Evolutionary conservation across 2,797 vertebrate genomes (phyloP).

Genomic region (Macroramphosus scolopax): DNA sequence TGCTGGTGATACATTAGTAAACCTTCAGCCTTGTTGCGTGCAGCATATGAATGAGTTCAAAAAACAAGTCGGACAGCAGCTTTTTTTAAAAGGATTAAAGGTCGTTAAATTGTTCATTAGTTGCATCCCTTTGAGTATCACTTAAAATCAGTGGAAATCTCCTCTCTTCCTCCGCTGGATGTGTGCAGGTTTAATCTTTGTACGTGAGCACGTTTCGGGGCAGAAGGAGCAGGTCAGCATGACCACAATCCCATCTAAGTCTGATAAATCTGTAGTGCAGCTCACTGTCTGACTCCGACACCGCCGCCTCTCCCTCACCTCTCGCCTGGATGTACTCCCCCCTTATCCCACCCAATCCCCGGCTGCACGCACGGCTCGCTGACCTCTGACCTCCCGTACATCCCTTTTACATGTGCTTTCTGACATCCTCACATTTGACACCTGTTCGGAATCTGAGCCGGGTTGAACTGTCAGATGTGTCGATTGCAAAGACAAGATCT

Average conservation of each 20-base stretch:
- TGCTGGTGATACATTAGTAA: conserved; percentile 17
- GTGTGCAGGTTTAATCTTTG: conserved; percentile 25
- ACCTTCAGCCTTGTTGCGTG: conserved; percentile 16
- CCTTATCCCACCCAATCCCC: conserved; percentile 32
- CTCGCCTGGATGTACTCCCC: conserved; percentile 28
- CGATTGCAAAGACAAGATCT: conserved; percentile 50
- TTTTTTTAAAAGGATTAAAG: conserved; percentile 20
- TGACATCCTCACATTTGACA: conserved; percentile 42
- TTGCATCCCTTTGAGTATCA: conserved; percentile 5
- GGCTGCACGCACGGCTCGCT: conserved; percentile 13
- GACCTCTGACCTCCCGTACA: conserved; percentile 49
- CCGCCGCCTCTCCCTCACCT: conserved; percentile 1
- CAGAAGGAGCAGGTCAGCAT: conserved; percentile 44
- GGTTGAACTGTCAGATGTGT: conserved; percentile 33
- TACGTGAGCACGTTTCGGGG: conserved; percentile 18
- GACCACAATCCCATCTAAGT: conserved; percentile 47
- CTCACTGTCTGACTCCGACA: conserved; percentile 8
- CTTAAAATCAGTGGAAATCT: conserved; percentile 19
- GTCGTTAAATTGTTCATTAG: conserved; percentile 34
- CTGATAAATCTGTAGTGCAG: conserved; percentile 34
- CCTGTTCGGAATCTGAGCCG: conserved; percentile 33
- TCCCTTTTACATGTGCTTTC: conserved; percentile 11
- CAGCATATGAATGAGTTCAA: conserved; percentile 9
- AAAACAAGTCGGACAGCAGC: conserved; percentile 12
- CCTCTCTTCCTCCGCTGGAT: background rate